These are phyloP conservation scores for Leucoraja erinaceus DNA, from an alignment of 2,113 vertebrate genomes.

Conservation along the genomic window DNA sequence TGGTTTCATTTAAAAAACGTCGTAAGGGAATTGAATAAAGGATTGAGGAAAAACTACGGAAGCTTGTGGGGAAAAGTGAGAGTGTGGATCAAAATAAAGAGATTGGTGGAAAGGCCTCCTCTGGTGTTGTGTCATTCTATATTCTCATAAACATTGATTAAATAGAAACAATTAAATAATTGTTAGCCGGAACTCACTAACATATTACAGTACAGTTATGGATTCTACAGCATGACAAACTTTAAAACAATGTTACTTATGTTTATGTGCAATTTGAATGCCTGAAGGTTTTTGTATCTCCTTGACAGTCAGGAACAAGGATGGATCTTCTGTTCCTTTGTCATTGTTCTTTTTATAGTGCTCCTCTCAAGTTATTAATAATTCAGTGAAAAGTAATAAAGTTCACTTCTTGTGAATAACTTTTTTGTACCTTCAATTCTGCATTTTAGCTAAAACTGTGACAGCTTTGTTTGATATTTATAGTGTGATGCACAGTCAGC, in stretches of 20 bases:
- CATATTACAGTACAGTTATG: neutral
- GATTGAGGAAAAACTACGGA: neutral
- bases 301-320: neutral
- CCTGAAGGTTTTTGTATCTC: neutral
- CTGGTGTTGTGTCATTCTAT: neutral
- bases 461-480: neutral
- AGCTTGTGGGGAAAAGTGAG: neutral
- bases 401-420: neutral
- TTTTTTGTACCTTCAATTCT: neutral
- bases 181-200: no score
- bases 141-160: neutral
- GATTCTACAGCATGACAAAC: neutral
- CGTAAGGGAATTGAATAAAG: no score
- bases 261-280: neutral
- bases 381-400: neutral
- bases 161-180: neutral
- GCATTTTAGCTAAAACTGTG: neutral
- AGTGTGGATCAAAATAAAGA: neutral
- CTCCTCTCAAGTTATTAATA: neutral
- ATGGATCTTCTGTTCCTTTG: neutral
- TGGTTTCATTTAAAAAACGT: no score
- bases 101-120: neutral
- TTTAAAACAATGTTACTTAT: neutral
- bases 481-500: neutral
- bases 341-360: neutral